A percentile compares a stretch with the other conserved stretches of the same genome.
Conservation (phyloP, 1,140 invertebrate genomes). For the Diorhabda elongata region DNA sequence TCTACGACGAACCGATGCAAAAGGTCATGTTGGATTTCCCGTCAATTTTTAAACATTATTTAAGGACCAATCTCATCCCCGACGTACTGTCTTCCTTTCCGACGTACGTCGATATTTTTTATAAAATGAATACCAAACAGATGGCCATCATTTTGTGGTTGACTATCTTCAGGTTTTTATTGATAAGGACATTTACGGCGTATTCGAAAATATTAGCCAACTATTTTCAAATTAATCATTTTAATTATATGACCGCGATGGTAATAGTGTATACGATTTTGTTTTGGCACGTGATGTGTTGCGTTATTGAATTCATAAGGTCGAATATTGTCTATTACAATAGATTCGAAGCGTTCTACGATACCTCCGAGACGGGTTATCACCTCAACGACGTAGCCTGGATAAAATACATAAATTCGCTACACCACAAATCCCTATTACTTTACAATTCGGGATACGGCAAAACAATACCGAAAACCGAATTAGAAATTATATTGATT, state of each 20-base stretch:
- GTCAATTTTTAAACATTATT: constrained; percentile 35
- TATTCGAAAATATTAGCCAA: constrained; percentile 32
- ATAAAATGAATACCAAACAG: neutral
- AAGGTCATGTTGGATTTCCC: constrained; percentile 31
- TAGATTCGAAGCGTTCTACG: neutral
- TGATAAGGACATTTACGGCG: constrained; percentile 31
- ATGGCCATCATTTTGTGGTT: constrained; percentile 16
- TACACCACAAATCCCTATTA: constrained; percentile 29
- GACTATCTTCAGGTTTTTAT: constrained; percentile 28
- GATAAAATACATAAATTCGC: constrained; percentile 15
- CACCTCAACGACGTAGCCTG: neutral
- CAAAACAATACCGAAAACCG: constrained; percentile 24
- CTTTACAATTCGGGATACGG: constrained; percentile 36
- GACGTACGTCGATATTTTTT: constrained; percentile 19
- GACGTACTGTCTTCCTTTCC: constrained; percentile 35
- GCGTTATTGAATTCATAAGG: constrained; percentile 29
- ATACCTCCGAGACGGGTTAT: neutral
- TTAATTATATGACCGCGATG: constrained; percentile 30
- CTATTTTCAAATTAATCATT: constrained; percentile 29
- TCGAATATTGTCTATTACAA: neutral
- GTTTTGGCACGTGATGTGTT: constrained; percentile 33
- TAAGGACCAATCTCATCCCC: constrained; percentile 29
- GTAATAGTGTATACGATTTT: constrained; percentile 29
- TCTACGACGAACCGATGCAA: constrained; percentile 35
- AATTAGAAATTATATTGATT: constrained; percentile 29